phyloP scores from a whole-genome alignment of 53 echinoderm and acorn worm genomes.

The Henricia sp. region DNA sequence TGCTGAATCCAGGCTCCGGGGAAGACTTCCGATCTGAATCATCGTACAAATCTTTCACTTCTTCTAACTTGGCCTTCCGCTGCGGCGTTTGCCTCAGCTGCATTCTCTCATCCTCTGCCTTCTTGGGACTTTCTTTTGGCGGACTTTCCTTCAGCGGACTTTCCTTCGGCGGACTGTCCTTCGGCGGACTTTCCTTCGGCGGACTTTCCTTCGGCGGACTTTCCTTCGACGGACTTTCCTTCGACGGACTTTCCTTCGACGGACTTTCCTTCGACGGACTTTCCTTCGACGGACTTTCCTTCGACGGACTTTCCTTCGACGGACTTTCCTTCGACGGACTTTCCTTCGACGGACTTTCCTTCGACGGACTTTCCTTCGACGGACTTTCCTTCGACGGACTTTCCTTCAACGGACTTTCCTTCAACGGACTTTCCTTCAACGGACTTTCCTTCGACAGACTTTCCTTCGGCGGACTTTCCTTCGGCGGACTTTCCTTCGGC shows the following conservation, averaged over 20 bases:
- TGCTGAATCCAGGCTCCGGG: neutral
- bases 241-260: neutral
- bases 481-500: neutral
- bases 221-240: neutral
- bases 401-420: neutral
- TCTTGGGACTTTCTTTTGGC: neutral
- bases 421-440: no score
- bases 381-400: neutral
- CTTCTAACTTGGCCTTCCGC: slow-evolving; percentile 7
- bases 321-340: neutral
- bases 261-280: neutral
- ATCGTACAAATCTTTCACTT: neutral
- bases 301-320: neutral
- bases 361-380: neutral
- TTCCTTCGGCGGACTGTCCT: neutral
- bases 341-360: neutral
- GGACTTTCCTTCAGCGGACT: no score
- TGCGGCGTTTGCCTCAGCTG: neutral
- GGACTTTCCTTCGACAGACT: neutral
- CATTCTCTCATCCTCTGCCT: neutral
- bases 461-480: neutral
- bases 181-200: neutral
- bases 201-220: neutral
- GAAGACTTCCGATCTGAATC: slow-evolving; percentile 8
- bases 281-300: neutral